These are phyloP conservation scores for Eristalis pertinax DNA, from an alignment of 2,888 invertebrate genomes.

Conservation along the genomic window DNA sequence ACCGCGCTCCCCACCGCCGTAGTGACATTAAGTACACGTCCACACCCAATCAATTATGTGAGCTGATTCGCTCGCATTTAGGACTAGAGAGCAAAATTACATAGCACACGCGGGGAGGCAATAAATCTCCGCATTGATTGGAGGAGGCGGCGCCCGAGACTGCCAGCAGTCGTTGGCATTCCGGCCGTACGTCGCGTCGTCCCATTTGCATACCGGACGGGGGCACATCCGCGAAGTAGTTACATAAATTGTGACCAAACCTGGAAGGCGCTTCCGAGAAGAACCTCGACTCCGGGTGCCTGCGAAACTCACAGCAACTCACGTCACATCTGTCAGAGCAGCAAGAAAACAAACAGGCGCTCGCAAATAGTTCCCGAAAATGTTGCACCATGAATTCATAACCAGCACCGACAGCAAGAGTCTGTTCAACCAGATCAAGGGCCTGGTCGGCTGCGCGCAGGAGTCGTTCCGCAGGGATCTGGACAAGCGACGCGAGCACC, in stretches of 20 bases:
- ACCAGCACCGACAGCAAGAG: conserved; percentile 77
- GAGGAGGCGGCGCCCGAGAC: conserved; percentile 1
- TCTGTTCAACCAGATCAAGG: conserved; percentile 76
- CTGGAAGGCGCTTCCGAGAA: conserved; percentile 1
- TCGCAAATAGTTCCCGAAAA: background rate
- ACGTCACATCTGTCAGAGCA: background rate
- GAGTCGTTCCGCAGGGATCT: conserved; percentile 75
- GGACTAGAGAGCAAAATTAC: conserved; percentile 43
- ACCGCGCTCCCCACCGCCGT: conserved; percentile 6
- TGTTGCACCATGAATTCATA: conserved; percentile 76
- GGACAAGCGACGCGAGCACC: conserved; percentile 73
- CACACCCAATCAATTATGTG: conserved; percentile 67
- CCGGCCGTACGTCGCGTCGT: background rate
- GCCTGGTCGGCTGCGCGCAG: conserved; percentile 77
- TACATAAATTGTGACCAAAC: background rate
- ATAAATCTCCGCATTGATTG: conserved; percentile 48
- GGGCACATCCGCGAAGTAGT: background rate
- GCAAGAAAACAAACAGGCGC: background rate
- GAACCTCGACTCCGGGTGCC: background rate
- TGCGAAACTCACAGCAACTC: background rate
- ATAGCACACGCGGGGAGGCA: background rate
- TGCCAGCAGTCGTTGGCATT: background rate
- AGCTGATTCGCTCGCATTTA: conserved; percentile 35
- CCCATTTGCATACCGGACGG: conserved; percentile 10
- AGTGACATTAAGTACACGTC: conserved; percentile 59